phyloP scores from a whole-genome alignment of 2,888 invertebrate species.

The Disparrhopalites patrizii region DNA sequence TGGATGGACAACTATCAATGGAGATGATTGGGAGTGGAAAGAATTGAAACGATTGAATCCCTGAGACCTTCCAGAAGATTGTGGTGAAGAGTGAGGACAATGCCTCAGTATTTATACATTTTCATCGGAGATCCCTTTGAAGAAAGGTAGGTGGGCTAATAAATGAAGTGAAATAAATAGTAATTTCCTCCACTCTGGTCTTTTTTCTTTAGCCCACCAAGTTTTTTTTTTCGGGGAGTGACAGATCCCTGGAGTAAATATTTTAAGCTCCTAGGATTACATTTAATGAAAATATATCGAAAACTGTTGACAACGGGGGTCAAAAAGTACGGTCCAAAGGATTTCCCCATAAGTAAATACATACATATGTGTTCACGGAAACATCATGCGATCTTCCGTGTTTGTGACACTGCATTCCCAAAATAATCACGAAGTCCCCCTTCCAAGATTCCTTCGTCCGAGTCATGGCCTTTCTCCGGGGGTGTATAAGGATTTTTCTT shows the following conservation, averaged over 20 bases:
- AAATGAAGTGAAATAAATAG: constrained; percentile 29
- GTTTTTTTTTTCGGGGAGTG: constrained; percentile 8
- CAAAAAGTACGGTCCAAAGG: too few species aligned
- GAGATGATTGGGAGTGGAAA: not conserved
- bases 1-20: not conserved
- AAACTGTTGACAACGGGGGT: constrained; percentile 17
- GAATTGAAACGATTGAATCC: too few species aligned
- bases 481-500: too few species aligned
- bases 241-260: constrained; percentile 26
- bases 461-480: not conserved
- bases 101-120: constrained; percentile 26
- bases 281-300: constrained; percentile 46
- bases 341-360: too few species aligned
- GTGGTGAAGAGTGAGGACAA: not conserved
- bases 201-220: constrained; percentile 30
- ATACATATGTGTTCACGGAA: not conserved
- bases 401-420: not conserved
- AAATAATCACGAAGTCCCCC: constrained; percentile 11
- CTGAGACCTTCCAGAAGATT: constrained; percentile 14
- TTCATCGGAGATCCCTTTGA: not conserved
- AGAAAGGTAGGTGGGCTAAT: constrained; percentile 21
- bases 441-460: not conserved
- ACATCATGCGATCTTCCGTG: not conserved
- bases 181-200: constrained; percentile 16
- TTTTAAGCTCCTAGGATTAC: constrained; percentile 39